These are phyloP conservation scores for Stichodactyla helianthus DNA, from an alignment of 64 coral and sea anemone genomes.

Conservation along the genomic window DNA sequence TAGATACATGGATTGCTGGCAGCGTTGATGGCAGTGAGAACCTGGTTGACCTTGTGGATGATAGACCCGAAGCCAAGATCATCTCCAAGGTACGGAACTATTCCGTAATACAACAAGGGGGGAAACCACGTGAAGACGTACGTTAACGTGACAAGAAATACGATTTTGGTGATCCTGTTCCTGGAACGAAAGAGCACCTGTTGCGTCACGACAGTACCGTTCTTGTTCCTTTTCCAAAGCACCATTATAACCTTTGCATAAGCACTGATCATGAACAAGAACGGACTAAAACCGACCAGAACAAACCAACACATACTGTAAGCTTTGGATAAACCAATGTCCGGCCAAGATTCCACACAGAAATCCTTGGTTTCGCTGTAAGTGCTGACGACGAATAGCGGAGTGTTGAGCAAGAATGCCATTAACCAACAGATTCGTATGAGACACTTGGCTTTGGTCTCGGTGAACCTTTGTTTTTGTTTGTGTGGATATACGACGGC, in stretches of 20 bases:
- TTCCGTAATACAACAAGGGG: background rate
- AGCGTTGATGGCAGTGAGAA: slow-evolving; percentile 20
- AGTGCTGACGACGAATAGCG: background rate
- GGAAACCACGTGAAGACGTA: slow-evolving; percentile 31
- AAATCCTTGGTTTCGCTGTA: slow-evolving; percentile 7
- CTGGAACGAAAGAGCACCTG: background rate
- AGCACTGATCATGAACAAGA: background rate
- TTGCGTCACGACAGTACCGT: background rate
- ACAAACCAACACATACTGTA: slow-evolving; percentile 32
- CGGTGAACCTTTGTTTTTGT: background rate
- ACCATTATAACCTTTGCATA: slow-evolving; percentile 8
- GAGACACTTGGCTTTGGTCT: background rate
- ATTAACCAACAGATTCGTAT: slow-evolving; percentile 11
- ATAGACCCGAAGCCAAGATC: background rate
- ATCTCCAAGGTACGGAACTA: slow-evolving; percentile 2
- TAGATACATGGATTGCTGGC: slow-evolving; percentile 32
- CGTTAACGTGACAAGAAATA: slow-evolving; percentile 18
- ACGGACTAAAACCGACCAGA: background rate
- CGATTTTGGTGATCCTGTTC: slow-evolving; percentile 32
- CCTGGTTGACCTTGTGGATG: background rate
- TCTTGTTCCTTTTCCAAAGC: slow-evolving; percentile 16
- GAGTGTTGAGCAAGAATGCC: slow-evolving; percentile 22
- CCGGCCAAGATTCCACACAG: slow-evolving; percentile 23
- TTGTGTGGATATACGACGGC: slow-evolving; percentile 9
- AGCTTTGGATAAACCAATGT: background rate